phyloP scores from a whole-genome alignment of 1,140 invertebrate species.

The Papilio glaucus region DNA sequence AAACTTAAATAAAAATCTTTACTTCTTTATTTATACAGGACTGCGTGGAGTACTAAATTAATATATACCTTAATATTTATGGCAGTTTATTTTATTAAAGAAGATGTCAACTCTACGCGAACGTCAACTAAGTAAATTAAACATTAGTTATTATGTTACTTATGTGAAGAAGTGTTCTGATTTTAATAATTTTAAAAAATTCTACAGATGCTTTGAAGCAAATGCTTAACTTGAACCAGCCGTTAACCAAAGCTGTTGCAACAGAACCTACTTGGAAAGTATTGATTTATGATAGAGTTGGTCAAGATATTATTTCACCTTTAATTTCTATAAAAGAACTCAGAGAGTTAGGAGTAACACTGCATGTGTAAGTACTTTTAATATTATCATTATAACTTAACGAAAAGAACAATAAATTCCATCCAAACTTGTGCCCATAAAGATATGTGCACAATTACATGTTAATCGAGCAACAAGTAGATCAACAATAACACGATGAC shows the following conservation, averaged over 20 bases:
- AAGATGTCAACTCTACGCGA: conserved; percentile 88
- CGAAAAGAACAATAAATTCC: background rate
- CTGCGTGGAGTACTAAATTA: conserved; percentile 22
- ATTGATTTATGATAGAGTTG: conserved; percentile 96
- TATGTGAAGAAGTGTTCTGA: background rate
- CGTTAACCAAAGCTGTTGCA: conserved; percentile 88
- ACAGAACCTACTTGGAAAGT: conserved; percentile 97
- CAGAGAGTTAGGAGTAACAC: conserved; percentile 96
- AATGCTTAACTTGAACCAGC: conserved; percentile 96
- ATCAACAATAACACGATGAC: too few species aligned
- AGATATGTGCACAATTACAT: too few species aligned
- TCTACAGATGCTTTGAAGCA: conserved; percentile 92
- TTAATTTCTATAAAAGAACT: conserved; percentile 98
- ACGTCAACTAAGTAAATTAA: conserved; percentile 88
- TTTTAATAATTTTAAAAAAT: conserved; percentile 39
- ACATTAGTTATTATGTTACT: background rate
- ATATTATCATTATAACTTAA: background rate
- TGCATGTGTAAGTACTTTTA: conserved; percentile 93
- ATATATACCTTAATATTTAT: conserved; percentile 41
- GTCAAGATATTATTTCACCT: conserved; percentile 99
- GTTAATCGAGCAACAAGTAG: too few species aligned
- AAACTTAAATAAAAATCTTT: conserved; percentile 32
- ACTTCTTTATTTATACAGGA: conserved; percentile 8
- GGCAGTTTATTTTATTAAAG: conserved; percentile 41
- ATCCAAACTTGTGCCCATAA: background rate